Conservation (phyloP, 1,140 invertebrate species). For the Polyergus mexicanus region DNA sequence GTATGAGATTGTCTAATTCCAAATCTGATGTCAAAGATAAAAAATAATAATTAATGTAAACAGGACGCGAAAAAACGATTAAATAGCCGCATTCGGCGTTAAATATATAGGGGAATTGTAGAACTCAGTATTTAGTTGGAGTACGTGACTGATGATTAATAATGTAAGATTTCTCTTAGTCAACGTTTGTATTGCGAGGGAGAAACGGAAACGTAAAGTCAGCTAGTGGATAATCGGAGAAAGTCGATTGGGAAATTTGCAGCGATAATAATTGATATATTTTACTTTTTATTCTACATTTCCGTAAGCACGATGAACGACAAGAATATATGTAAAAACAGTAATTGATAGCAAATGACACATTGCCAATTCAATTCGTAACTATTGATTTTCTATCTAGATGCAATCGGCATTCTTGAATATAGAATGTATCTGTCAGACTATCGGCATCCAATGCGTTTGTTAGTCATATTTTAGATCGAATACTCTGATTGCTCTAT, state of each 20-base stretch:
- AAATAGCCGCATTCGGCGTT: neutral
- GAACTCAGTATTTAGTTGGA: slow-evolving; percentile 10
- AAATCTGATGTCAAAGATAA: neutral
- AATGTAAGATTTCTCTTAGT: slow-evolving; percentile 59
- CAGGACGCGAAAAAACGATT: slow-evolving; percentile 17
- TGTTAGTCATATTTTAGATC: slow-evolving; percentile 29
- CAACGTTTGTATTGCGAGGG: slow-evolving; percentile 4
- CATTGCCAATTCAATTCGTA: slow-evolving; percentile 28
- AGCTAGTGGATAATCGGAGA: slow-evolving; percentile 67
- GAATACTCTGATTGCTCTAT: neutral
- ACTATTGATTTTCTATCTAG: slow-evolving; percentile 45
- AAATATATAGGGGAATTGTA: neutral
- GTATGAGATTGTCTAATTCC: slow-evolving; percentile 1
- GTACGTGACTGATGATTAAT: slow-evolving; percentile 42
- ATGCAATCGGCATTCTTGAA: neutral
- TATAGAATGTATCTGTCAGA: slow-evolving; percentile 49
- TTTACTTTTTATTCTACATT: neutral
- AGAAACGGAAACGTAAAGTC: slow-evolving; percentile 60
- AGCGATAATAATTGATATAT: slow-evolving; percentile 39
- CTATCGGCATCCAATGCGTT: slow-evolving; percentile 48
- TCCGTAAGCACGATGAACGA: neutral
- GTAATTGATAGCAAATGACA: slow-evolving; percentile 32
- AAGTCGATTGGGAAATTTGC: slow-evolving; percentile 69
- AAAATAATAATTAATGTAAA: slow-evolving; percentile 33
- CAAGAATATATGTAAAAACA: slow-evolving; percentile 31